Conservation (phyloP, 2,888 invertebrate genomes). For the Caenorhabditis uteleia region DNA sequence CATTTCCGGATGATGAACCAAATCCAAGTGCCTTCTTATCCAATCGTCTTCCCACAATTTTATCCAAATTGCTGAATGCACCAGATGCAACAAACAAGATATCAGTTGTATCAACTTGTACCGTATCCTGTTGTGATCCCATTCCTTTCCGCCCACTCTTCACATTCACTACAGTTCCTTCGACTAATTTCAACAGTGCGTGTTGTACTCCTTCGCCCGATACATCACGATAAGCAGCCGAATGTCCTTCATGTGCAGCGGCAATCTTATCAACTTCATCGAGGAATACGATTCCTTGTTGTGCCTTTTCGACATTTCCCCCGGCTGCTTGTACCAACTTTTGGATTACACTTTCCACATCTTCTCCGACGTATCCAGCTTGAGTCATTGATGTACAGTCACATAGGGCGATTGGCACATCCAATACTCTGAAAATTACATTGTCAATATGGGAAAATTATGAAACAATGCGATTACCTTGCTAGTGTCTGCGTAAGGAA, state of each 20-base stretch:
- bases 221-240: conserved; percentile 81
- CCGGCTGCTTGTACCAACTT: conserved; percentile 93
- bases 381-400: conserved; percentile 68
- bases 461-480: conserved; percentile 68
- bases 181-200: conserved; percentile 81
- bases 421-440: conserved; percentile 78
- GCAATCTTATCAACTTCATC: conserved; percentile 94
- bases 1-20: conserved; percentile 48
- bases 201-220: conserved; percentile 99
- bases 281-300: conserved; percentile 94
- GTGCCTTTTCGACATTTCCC: conserved; percentile 94
- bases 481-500: conserved; percentile 95
- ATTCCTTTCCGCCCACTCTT: conserved; percentile 63
- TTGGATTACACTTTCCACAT: conserved; percentile 76
- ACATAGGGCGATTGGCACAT: conserved; percentile 81
- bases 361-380: conserved; percentile 86
- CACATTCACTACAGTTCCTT: conserved; percentile 96
- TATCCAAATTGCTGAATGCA: conserved; percentile 94
- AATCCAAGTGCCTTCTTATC: conserved; percentile 57
- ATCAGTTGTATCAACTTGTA: conserved; percentile 88
- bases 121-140: conserved; percentile 61
- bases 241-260: conserved; percentile 88
- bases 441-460: no score
- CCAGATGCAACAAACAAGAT: conserved; percentile 98
- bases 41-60: conserved; percentile 83